Base-by-base conservation (phyloP, 2,888 invertebrate species). In the Amphiduros pacificus region DNA sequence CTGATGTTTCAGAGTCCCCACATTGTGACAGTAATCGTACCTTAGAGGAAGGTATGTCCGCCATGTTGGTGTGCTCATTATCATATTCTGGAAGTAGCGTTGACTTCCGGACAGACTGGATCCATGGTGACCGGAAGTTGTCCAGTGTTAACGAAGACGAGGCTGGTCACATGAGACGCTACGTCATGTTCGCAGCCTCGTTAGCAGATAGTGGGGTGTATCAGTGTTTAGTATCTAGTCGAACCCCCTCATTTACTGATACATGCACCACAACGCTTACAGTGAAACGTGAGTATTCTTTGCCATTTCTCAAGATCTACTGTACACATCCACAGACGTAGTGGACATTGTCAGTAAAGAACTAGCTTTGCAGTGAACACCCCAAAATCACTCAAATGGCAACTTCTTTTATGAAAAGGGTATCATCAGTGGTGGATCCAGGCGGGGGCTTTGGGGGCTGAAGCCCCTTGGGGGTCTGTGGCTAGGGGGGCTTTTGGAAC, bases 71-170 rank as follows among this genome's bases (percentile, higher is more conserved):
- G 27, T 29, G 24, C 51, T 49, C 41, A 24, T 50, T 55, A n/a
- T 31, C 50, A 22, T 41, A 31, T 40, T 55, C 32, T 26, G 55
- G 41, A 24, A 44, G 40, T 6, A 24, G 27, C 11, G 20, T 29
- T 9, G 24, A 51, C 41, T 61, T 50, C 50, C 50, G 41, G 31
- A 51, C 51, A 22, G 36, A 24, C 28, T 61, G 61, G 61, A 55
- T 49, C 28, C 55, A 61, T 27, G 56, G 29, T 31, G 36, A 61
- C 41, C 55, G 52, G 5, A 55, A 51, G 49, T 41, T 61, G 20
- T 55, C 61, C 40, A 55, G 55, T 22, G 44, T 56, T 32, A 61
- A 55, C 26, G 29, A 41, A 29, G 61, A 61, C 24, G 29, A 26
- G 5, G 11, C 40, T n/a, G 52, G 53, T 1, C 31, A 36, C 29